Base-by-base conservation (phyloP, 30 jellyfish, hydroid and myxozoan genomes). In the Sanderia malayensis region DNA sequence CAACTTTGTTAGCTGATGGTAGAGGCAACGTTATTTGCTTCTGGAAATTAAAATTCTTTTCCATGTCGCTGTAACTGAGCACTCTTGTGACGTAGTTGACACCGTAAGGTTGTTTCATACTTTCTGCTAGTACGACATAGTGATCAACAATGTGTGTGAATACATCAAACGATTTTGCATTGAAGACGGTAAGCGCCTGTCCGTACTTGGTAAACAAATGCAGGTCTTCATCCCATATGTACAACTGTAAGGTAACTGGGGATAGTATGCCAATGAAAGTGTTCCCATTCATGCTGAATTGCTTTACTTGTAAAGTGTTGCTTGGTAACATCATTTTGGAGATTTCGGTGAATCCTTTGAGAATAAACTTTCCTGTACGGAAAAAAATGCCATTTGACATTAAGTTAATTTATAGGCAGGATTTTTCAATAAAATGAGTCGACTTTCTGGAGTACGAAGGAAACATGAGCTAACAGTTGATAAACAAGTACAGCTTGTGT, bases 71-170 rank as follows among this genome's bases (percentile, higher is more conserved):
- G 83, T 24, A 83, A 20, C 70, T 63, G 57, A 82, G 79, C 63
- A 90, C 85, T 71, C 92, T 90, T 4, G 97, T 73, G 46, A 25
- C 52, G 1, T 28, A 58, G 19, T 33, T 69, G 21, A 64, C 74
- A 18, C 26, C 49, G 28, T 23, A 76, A 15, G 73, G 81, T 1
- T 34, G 57, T 29, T 49, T 32, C 19, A 61, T 33, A 9, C 49
- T 33, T 61, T 90, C 97, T 17, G 79, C 67, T 32, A 90, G 68
- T 4, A 90, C 87, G 10, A 90, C 73, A 58, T 52, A 84, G 1
- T 57, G 71, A 34, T 46, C 73, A 8, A 32, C 82, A 23, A 26
- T 33, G 31, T 84, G 49, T 28, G 25, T n/a, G 70, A 83, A 73
- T 33, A 45, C 29, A 30, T 77, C 96, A 58, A 90, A 73, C 1